Conservation (phyloP, 2,888 invertebrate species). For the Dryadula phaetusa region DNA sequence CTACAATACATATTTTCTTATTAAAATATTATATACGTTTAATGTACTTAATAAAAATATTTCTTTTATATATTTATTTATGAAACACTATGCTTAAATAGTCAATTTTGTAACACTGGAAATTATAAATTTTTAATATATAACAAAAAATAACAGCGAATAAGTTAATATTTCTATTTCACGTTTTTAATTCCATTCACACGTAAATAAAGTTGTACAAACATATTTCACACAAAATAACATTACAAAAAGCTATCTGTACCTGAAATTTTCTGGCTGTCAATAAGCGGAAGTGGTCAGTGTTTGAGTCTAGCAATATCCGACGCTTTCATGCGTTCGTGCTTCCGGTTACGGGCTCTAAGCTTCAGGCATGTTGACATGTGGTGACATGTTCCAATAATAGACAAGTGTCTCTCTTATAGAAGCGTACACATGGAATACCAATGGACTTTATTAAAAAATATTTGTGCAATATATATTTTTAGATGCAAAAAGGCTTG, state of each 20-base stretch:
- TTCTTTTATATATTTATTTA: too few relatives aligned
- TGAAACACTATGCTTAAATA: too few relatives aligned
- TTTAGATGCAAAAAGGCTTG: neutral
- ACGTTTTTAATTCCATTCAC: neutral
- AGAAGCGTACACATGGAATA: neutral
- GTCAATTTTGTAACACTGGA: too few relatives aligned
- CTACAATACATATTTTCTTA: too few relatives aligned
- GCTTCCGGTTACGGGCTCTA: constrained; percentile 6
- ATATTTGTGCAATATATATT: neutral
- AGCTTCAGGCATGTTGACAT: constrained; percentile 18
- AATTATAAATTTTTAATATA: too few relatives aligned
- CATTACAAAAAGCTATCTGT: neutral
- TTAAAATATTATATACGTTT: too few relatives aligned
- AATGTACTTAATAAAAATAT: too few relatives aligned
- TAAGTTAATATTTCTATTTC: too few relatives aligned
- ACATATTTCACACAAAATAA: neutral
- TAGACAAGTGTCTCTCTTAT: constrained; percentile 18
- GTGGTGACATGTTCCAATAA: constrained; percentile 20
- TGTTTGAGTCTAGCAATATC: constrained; percentile 22
- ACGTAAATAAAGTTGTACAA: neutral
- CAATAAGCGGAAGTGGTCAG: constrained; percentile 21
- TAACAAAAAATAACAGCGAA: too few relatives aligned
- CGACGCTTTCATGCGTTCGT: constrained; percentile 12
- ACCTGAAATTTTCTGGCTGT: constrained; percentile 2
- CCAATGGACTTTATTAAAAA: neutral